Percentiles rank a stretch among this genome's conserved stretches.
Evolutionary conservation across 2,888 invertebrate genomes (phyloP).

Genomic region (Sinohyriopsis cumingii): DNA sequence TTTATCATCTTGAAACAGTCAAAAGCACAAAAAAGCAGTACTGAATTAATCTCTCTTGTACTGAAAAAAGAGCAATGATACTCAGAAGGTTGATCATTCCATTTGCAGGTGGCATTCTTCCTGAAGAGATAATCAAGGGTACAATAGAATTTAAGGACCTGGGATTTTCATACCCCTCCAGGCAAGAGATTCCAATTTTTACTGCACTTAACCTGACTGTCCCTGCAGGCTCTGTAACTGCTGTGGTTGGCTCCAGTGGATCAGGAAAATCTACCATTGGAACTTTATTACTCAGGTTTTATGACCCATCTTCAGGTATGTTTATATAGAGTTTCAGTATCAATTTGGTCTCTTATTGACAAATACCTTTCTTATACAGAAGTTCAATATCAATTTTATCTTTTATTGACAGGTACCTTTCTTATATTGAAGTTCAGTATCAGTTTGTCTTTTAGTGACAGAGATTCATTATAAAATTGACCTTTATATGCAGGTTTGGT

Average conservation of each 20-base stretch:
- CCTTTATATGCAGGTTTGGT: too few species aligned
- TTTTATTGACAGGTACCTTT: too few species aligned
- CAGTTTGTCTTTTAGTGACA: too few species aligned
- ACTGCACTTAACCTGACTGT: slow-evolving; percentile 80
- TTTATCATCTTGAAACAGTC: too few species aligned
- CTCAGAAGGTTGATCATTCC: neutral
- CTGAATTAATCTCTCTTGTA: too few species aligned
- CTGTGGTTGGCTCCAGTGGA: slow-evolving; percentile 92
- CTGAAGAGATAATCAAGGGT: slow-evolving; percentile 77
- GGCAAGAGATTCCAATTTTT: slow-evolving; percentile 78
- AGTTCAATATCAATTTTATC: too few species aligned
- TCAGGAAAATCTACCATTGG: slow-evolving; percentile 96
- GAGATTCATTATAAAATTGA: too few species aligned
- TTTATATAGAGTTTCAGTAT: neutral
- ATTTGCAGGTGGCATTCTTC: slow-evolving; percentile 68
- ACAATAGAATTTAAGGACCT: slow-evolving; percentile 84
- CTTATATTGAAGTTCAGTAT: too few species aligned
- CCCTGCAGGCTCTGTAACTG: slow-evolving; percentile 80
- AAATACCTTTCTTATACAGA: too few species aligned
- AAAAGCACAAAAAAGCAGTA: too few species aligned
- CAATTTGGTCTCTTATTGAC: too few species aligned
- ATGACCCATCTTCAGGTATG: slow-evolving; percentile 81
- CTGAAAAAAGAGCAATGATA: too few species aligned
- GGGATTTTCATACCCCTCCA: slow-evolving; percentile 82
- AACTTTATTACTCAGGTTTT: slow-evolving; percentile 84